Evolutionary conservation across 1,140 invertebrate species (phyloP), one percentile per base, ranked within the genome.

Genomic region (Harpegnathos saltator): DNA sequence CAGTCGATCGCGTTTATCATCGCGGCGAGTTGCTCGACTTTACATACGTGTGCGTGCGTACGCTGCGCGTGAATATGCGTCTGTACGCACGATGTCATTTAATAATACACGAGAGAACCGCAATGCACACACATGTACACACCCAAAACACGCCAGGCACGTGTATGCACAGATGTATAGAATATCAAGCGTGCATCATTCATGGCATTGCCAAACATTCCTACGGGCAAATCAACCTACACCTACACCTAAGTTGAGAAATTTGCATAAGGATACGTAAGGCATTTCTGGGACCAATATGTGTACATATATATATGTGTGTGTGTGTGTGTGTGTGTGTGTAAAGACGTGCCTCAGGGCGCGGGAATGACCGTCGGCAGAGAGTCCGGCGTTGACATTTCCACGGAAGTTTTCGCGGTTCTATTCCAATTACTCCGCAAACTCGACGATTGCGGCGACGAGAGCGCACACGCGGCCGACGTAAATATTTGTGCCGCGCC

Each of bases 391-490:
- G 75, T 69, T 80, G 68, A 78, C 74, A 56, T 78, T 78, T 68
- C 62, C 33, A 52, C 63, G 24, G 58, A 80, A 80, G 65, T 80
- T 78, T 78, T 58, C 75, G 75, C 52, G 75, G 75, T 80, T 80
- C 75, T 80, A 80, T 80, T 80, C 75, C 75, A 80, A 80, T 80
- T 80, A 80, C 54, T 65, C 65, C 75, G 65, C 65, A 80, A 71
- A 80, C 75, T 80, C 75, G 65, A 54, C 75, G 52, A 80, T 80
- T 80, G 75, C 75, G 75, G 75, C 38, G 38, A 9, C 38, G 65
- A 26, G 72, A 26, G 33, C 33, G 63, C 52, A 17, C 50, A 44
- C 75, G 33, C 65, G 65, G 75, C 58, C 38, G 52, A 71, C 65
- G 65, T 80, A 80, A 80, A 80, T 80, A 80, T 80, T 80, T 80